Evolutionary conservation across 2,888 invertebrate species (phyloP).

Genomic region (Acronicta aceris): DNA sequence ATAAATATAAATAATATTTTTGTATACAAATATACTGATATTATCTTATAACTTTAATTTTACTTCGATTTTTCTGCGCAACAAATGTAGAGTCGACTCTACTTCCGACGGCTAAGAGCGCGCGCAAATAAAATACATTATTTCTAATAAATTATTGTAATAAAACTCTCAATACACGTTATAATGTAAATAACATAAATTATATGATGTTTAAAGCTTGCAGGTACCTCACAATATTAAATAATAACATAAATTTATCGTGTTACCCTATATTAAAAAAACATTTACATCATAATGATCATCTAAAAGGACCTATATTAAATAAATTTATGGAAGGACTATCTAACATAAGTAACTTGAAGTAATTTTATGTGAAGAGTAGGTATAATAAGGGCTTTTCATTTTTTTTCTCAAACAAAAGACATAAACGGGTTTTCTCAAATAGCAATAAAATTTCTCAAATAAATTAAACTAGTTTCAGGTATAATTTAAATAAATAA

Average conservation of each 20-base stretch:
- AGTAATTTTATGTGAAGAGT: constrained; percentile 1
- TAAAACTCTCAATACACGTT: background rate
- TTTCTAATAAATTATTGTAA: background rate
- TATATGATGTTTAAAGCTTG: background rate
- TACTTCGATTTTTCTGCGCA: constrained; percentile 1
- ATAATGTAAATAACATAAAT: constrained; percentile 1
- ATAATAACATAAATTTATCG: constrained; percentile 2
- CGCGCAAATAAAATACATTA: constrained; percentile 9
- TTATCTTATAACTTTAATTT: background rate
- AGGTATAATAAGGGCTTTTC: no score
- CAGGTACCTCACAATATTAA: constrained; percentile 17
- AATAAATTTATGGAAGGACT: constrained; percentile 2
- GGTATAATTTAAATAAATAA: background rate
- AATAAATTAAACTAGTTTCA: background rate
- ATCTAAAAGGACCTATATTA: background rate
- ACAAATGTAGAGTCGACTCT: constrained; percentile 25
- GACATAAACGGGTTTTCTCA: constrained; percentile 62
- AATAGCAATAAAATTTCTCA: background rate
- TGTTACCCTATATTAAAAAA: no score
- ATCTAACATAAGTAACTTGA: constrained; percentile 2
- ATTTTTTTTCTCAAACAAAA: constrained; percentile 50
- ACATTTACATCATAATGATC: background rate
- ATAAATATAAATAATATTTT: no score
- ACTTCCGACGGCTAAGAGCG: constrained; percentile 45
- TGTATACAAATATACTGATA: background rate